Conservation (phyloP, 1,140 invertebrate species). For the Mycetomoellerius zeteki region DNA sequence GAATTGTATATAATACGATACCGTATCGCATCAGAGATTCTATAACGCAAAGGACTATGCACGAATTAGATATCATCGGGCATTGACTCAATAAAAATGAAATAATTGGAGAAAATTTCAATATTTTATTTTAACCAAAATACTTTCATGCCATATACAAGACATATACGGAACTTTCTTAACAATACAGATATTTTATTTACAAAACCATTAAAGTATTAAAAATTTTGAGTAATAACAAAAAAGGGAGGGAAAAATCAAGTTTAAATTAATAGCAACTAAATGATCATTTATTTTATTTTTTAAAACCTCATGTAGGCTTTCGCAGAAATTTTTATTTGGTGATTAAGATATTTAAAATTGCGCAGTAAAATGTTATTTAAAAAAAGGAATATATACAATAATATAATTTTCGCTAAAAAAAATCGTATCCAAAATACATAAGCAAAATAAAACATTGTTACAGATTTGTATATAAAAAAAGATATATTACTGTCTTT, state of each 20-base stretch:
- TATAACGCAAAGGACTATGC: constrained; percentile 69
- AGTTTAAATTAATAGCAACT: not conserved
- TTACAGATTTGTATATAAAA: not conserved
- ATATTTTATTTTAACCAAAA: constrained; percentile 8
- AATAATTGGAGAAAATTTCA: not conserved
- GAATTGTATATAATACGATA: constrained; percentile 61
- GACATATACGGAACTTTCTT: not conserved
- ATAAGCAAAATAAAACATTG: not conserved
- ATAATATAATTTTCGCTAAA: not conserved
- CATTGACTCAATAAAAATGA: not conserved
- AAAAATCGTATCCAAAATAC: not conserved
- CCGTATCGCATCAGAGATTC: constrained; percentile 61
- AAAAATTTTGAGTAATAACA: not conserved
- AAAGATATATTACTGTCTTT: constrained; percentile 3
- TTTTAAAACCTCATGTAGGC: not conserved
- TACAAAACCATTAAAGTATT: not conserved
- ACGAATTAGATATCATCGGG: constrained; percentile 25
- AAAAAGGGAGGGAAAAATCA: not conserved
- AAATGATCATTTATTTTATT: not conserved
- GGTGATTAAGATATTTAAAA: not conserved
- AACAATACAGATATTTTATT: not conserved
- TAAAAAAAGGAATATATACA: not conserved
- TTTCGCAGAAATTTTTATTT: constrained; percentile 1
- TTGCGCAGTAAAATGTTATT: not conserved
- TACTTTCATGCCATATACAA: not conserved